phyloP scores from a whole-genome alignment of 2,888 invertebrate species.

The Penaeus monodon region DNA sequence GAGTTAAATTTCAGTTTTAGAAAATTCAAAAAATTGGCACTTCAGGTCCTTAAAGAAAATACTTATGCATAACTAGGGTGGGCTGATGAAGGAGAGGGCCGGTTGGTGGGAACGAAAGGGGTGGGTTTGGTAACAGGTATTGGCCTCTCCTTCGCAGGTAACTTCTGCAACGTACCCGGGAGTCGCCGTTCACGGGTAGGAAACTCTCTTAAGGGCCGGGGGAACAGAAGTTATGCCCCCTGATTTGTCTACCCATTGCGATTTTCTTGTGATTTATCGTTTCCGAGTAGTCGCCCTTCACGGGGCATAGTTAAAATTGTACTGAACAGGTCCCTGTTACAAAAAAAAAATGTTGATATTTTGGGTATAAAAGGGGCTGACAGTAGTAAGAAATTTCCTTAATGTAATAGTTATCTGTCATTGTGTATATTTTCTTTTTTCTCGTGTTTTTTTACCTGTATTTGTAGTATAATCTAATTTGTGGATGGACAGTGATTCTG shows the following conservation, averaged over 20 bases:
- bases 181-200: conserved; percentile 52
- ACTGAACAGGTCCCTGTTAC: conserved; percentile 28
- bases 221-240: conserved; percentile 47
- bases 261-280: conserved; percentile 47
- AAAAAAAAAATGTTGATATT: too few species aligned
- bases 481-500: too few species aligned
- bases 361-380: too few species aligned
- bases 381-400: too few species aligned
- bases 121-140: conserved; percentile 28
- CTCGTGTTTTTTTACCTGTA: too few species aligned
- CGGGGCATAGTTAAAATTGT: conserved; percentile 48
- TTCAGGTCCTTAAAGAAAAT: too few species aligned
- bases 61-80: too few species aligned
- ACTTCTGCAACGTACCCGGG: conserved; percentile 65
- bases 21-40: too few species aligned
- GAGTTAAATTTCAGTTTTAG: too few species aligned
- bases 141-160: conserved; percentile 63
- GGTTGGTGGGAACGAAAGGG: conserved; percentile 1
- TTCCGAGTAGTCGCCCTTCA: conserved; percentile 44
- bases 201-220: conserved; percentile 48
- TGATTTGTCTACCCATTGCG: conserved; percentile 36
- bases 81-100: neutral
- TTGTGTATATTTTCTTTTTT: too few species aligned
- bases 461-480: too few species aligned
- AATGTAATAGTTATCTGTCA: too few species aligned